These are phyloP conservation scores for Malurus cyaneus DNA, from an alignment of 2,113 vertebrate species.

Conservation along the genomic window DNA sequence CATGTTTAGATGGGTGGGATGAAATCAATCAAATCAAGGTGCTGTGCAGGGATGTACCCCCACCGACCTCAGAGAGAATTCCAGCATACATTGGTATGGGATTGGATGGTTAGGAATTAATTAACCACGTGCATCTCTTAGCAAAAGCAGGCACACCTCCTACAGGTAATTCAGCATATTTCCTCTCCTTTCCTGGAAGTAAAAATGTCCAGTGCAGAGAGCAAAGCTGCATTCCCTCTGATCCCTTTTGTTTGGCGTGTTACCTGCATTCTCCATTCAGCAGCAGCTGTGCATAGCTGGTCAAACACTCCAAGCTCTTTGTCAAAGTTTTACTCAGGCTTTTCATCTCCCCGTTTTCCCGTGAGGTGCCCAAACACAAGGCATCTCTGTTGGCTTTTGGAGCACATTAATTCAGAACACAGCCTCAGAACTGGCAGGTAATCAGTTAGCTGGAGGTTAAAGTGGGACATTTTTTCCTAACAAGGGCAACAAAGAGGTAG, in stretches of 20 bases:
- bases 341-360: slow-evolving; percentile 34
- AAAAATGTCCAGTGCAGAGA: neutral
- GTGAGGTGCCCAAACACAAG: slow-evolving; percentile 30
- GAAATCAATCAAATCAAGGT: neutral
- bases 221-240: neutral
- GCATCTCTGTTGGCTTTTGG: neutral
- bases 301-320: slow-evolving; percentile 35
- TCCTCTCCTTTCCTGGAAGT: neutral
- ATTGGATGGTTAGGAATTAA: neutral
- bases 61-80: neutral
- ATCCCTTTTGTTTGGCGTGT: neutral
- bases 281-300: slow-evolving; percentile 50
- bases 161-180: slow-evolving; percentile 25
- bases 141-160: slow-evolving; percentile 39
- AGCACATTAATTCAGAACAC: slow-evolving; percentile 38
- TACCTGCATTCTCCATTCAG: neutral
- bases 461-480: neutral
- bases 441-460: slow-evolving; percentile 12
- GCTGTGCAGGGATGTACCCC: neutral
- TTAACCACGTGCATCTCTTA: neutral
- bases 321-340: slow-evolving; percentile 33
- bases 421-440: neutral
- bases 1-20: neutral
- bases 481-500: neutral
- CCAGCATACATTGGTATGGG: neutral